These are phyloP conservation scores for Ischnus inquisitorius DNA, from an alignment of 2,888 invertebrate species.

Conservation along the genomic window DNA sequence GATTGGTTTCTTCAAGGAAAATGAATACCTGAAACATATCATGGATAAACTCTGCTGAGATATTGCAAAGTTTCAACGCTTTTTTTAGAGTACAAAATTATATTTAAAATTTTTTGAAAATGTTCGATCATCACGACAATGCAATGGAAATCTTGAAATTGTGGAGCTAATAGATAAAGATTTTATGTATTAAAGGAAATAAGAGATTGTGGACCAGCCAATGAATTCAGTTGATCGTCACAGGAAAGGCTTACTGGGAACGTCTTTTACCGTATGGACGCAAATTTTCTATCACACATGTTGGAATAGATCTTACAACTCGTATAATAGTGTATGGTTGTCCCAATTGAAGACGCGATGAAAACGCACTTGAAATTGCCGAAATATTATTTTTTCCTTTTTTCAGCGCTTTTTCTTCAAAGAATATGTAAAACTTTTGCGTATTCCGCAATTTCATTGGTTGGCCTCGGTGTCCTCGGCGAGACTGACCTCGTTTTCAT, in stretches of 20 bases:
- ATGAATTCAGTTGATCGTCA: not conserved
- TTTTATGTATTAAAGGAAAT: not conserved
- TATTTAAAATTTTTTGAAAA: not conserved
- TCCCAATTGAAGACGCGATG: too few species aligned
- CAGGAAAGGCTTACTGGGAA: too few species aligned
- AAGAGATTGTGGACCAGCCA: not conserved
- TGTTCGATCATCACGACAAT: not conserved
- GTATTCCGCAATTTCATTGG: slow-evolving; percentile 30
- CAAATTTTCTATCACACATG: too few species aligned
- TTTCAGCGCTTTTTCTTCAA: slow-evolving; percentile 7
- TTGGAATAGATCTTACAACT: too few species aligned
- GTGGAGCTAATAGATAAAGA: not conserved
- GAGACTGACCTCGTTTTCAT: slow-evolving; percentile 61
- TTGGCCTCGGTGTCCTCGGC: slow-evolving; percentile 26
- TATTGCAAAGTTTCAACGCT: too few species aligned
- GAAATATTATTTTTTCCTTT: not conserved
- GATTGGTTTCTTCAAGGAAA: not conserved
- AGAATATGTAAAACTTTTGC: slow-evolving; percentile 18
- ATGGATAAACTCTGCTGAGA: too few species aligned
- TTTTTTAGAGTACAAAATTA: too few species aligned
- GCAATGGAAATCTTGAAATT: not conserved
- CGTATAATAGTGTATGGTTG: too few species aligned
- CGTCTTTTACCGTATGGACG: too few species aligned
- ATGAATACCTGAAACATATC: not conserved
- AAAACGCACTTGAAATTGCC: too few species aligned